Evolutionary conservation across 2,113 vertebrate genomes (phyloP).

Genomic region (Coptodon rendalli): DNA sequence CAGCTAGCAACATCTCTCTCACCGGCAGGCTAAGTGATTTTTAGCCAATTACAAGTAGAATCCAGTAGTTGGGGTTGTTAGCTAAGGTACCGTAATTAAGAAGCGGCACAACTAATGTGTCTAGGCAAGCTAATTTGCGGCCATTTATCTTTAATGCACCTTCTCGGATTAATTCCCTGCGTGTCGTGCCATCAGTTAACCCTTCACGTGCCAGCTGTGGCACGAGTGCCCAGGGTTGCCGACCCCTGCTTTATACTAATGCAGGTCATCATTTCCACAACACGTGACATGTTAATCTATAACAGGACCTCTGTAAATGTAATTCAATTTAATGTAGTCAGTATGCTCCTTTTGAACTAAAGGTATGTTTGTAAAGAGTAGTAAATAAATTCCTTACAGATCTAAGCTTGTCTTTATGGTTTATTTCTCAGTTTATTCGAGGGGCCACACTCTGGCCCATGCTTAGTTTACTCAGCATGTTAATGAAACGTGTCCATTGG

Average conservation of each 20-base stretch:
- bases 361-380: not conserved
- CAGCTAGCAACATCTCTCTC: not conserved
- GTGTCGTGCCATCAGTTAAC: not conserved
- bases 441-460: not conserved
- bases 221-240: not conserved
- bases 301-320: not conserved
- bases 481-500: not conserved
- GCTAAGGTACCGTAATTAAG: not conserved
- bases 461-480: not conserved
- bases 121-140: not conserved
- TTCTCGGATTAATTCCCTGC: not conserved
- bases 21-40: not conserved
- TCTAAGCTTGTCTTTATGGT: not conserved
- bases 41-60: not conserved
- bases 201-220: not conserved
- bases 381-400: not conserved
- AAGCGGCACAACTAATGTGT: not conserved
- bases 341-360: not conserved
- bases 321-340: not conserved
- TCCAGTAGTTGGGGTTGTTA: not conserved
- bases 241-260: not conserved
- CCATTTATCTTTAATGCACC: not conserved
- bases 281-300: not conserved
- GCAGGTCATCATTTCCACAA: not conserved
- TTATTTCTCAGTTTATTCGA: not conserved